Evolutionary conservation across 2,797 vertebrate species (phyloP).

Genomic region (Tragelaphus eurycerus): DNA sequence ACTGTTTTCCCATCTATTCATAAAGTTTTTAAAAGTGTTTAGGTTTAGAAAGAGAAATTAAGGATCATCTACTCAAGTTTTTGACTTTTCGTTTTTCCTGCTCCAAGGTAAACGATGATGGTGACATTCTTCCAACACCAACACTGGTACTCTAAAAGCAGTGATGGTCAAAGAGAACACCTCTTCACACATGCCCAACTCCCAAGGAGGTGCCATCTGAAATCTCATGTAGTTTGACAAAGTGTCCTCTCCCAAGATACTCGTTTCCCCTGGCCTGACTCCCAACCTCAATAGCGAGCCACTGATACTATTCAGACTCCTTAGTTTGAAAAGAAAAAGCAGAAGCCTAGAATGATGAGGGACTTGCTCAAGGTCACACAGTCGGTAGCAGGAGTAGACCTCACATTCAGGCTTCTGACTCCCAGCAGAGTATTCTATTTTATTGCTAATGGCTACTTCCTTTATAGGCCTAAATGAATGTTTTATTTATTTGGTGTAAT

Average conservation of each 20-base stretch:
- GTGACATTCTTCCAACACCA: not conserved
- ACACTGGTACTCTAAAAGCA: not conserved
- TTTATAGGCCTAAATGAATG: not conserved
- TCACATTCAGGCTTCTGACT: not conserved
- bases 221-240: not conserved
- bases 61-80: not conserved
- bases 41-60: conserved; percentile 21
- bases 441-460: not conserved
- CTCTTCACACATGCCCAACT: not conserved
- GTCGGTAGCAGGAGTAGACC: not conserved
- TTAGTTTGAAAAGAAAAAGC: not conserved
- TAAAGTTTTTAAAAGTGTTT: not conserved
- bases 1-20: too few species aligned
- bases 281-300: not conserved
- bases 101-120: not conserved
- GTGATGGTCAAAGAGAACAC: not conserved
- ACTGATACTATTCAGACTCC: not conserved
- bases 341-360: not conserved
- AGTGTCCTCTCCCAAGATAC: not conserved
- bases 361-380: not conserved
- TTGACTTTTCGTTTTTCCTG: not conserved
- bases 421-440: not conserved
- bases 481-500: not conserved
- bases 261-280: not conserved
- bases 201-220: accelerated